Base-by-base conservation (phyloP, 2,888 invertebrate genomes). In the Hipparchia semele region DNA sequence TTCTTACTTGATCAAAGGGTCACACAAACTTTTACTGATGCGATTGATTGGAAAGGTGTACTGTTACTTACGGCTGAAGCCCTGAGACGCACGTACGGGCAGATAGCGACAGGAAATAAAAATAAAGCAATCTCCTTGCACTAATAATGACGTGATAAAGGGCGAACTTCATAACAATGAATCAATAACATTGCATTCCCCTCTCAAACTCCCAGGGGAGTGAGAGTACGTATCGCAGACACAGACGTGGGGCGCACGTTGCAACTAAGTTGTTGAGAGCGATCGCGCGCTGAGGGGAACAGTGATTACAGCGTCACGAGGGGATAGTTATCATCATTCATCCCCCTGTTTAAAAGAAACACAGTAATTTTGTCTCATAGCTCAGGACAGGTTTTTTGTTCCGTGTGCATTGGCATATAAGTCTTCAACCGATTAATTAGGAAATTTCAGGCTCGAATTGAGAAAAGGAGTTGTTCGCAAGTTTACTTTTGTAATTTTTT, bases 161-260 rank as follows among this genome's bases (percentile, higher is more conserved):
- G 5, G 33, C 12, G 33, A 60, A 60, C 13, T 58, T 13, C 59
- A 60, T 39, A 10, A 60, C 59, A 60, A 60, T 60, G 59, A 60
- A 60, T 60, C 59, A 60, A 60, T 60, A 60, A 60, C 59, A 60
- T 60, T 10, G 39, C 59, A 39, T 60, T 58, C 59, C 39, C 59
- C 59, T 39, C 59, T 0, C 12, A 33, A n/a, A 0, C 39, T 60
- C 59, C 39, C 10, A 60, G 39, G 59, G 33, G 59, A 60, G 33
- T 0, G 12, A 10, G 59, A 2, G 10, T 8, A 7, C 3, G 39
- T 39, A 60, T 60, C 59, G 10, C 39, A 4, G 58, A 6, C 12
- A 6, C 7, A 60, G 59, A 60, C 59, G 59, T 12, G 59, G 59
- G 59, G 59, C 4, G 39, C 59, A 39, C 39, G 59, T 33, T 10